A percentile compares a stretch with the other conserved stretches of the same genome.
Conservation (phyloP, 2,797 vertebrate species). For the Anas bernieri region DNA sequence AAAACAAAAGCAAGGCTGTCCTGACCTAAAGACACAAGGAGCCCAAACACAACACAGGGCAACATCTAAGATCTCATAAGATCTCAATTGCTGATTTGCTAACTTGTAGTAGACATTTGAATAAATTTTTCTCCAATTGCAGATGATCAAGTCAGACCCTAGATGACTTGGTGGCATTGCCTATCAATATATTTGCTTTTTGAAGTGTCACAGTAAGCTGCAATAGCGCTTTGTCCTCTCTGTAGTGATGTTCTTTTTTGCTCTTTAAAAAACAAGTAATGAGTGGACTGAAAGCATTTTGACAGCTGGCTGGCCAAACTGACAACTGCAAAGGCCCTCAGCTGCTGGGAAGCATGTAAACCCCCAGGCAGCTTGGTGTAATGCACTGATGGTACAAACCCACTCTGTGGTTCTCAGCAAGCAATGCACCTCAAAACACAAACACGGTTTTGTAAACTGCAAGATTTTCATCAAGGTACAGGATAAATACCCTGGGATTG, state of each 20-base stretch:
- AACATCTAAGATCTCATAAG: rapidly evolving
- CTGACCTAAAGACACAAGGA: neutral
- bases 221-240: neutral
- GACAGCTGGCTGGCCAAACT: neutral
- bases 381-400: neutral
- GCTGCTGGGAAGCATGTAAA: neutral
- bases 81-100: neutral
- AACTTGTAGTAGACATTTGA: neutral
- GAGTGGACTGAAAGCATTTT: neutral
- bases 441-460: neutral
- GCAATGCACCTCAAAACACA: neutral
- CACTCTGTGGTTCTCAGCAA: neutral
- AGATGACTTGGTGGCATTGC: neutral
- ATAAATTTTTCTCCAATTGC: neutral
- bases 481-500: neutral
- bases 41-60: neutral
- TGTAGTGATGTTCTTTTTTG: neutral
- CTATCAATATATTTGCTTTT: rapidly evolving
- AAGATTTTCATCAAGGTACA: neutral
- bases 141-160: neutral
- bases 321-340: neutral
- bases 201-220: neutral
- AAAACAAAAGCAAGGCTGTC: neutral
- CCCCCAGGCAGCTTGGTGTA: rapidly evolving
- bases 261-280: neutral